Conservation (phyloP, 2,888 invertebrate genomes). For the Crossocerus cetratus region DNA sequence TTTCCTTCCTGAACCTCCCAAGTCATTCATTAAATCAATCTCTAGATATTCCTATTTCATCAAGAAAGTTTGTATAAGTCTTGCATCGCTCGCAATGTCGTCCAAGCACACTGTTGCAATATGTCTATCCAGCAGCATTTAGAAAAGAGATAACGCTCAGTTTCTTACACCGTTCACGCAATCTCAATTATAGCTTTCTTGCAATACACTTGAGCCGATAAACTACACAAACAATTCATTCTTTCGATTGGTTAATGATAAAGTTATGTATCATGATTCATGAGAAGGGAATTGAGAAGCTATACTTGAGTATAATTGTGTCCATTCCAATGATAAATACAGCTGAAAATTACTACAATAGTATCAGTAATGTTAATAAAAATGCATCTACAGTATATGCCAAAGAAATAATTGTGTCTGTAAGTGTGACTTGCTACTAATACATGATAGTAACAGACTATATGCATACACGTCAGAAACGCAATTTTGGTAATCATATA, state of each 20-base stretch:
- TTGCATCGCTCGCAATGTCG: background rate
- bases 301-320: slow-evolving; percentile 70
- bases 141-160: slow-evolving; percentile 8
- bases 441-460: slow-evolving; percentile 10
- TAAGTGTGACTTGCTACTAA: slow-evolving; percentile 24
- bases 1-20: slow-evolving; percentile 38
- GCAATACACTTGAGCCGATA: background rate
- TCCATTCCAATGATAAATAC: slow-evolving; percentile 56
- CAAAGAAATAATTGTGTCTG: slow-evolving; percentile 19
- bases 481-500: slow-evolving; percentile 28
- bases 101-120: slow-evolving; percentile 13
- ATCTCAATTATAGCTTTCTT: slow-evolving; percentile 18
- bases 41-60: slow-evolving; percentile 27
- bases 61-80: slow-evolving; percentile 29
- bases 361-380: slow-evolving; percentile 13
- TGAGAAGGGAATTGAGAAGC: slow-evolving; percentile 12
- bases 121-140: slow-evolving; percentile 12
- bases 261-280: slow-evolving; percentile 1
- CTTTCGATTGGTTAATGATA: slow-evolving; percentile 11
- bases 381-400: slow-evolving; percentile 20
- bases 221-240: background rate
- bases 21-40: slow-evolving; percentile 26
- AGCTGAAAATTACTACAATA: slow-evolving; percentile 21
- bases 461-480: slow-evolving; percentile 17
- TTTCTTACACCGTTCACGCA: slow-evolving; percentile 8